phyloP scores from a whole-genome alignment of 2,113 vertebrate genomes.

The Archocentrus centrarchus region DNA sequence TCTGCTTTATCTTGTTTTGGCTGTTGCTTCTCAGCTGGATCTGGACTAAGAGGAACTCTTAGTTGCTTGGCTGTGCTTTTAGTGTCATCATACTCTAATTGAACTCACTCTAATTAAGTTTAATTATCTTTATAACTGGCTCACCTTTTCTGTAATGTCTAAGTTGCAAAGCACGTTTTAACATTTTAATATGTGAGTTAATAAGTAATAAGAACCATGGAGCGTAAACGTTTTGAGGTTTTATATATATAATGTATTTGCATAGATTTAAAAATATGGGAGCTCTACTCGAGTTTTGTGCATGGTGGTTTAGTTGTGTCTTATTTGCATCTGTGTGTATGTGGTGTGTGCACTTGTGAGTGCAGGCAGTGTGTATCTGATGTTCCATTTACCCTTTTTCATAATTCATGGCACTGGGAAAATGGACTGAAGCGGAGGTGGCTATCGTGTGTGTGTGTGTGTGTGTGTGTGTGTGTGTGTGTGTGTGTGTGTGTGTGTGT shows the following conservation, averaged over 20 bases:
- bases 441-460: constrained; percentile 28
- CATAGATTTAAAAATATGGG: constrained; percentile 1
- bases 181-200: neutral
- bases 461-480: constrained; percentile 40
- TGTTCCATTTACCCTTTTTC: constrained; percentile 74
- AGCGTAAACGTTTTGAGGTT: constrained; percentile 2
- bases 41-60: neutral
- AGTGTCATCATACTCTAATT: neutral
- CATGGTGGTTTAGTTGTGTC: neutral
- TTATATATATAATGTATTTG: neutral
- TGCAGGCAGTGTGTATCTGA: constrained; percentile 62
- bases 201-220: constrained; percentile 22
- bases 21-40: neutral
- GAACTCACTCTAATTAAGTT: constrained; percentile 17
- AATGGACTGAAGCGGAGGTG: constrained; percentile 64
- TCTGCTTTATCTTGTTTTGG: neutral
- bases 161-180: neutral
- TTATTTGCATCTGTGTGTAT: constrained; percentile 32
- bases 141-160: neutral
- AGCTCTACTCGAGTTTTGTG: neutral
- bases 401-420: constrained; percentile 74
- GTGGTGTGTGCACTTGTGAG: constrained; percentile 38
- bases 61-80: neutral
- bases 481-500: neutral
- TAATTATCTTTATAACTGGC: constrained; percentile 3